Conservation (phyloP, 2,888 invertebrate species). For the Entomobrya proxima region DNA sequence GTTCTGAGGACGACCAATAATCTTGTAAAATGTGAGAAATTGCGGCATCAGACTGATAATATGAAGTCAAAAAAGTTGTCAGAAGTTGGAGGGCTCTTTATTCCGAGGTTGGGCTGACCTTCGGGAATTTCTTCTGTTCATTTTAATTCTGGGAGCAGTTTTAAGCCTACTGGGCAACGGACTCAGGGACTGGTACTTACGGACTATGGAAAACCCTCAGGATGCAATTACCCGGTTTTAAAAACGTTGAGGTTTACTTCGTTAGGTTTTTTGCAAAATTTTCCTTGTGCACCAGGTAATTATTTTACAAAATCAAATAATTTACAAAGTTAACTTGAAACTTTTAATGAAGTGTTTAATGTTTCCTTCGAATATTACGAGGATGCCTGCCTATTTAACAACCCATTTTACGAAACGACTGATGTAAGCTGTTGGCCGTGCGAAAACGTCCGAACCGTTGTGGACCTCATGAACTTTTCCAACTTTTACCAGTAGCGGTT, state of each 20-base stretch:
- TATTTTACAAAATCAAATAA: neutral
- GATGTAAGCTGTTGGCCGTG: slow-evolving; percentile 93
- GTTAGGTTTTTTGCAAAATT: slow-evolving; percentile 86
- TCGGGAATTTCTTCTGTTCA: no score
- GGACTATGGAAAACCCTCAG: slow-evolving; percentile 83
- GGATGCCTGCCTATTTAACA: slow-evolving; percentile 89
- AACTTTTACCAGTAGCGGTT: slow-evolving; percentile 79
- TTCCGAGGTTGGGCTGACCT: no score
- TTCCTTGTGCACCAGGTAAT: slow-evolving; percentile 85
- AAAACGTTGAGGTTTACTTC: slow-evolving; percentile 85
- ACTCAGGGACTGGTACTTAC: slow-evolving; percentile 83
- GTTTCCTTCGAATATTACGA: slow-evolving; percentile 84
- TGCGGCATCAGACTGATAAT: no score
- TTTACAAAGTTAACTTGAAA: neutral
- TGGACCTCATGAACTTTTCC: slow-evolving; percentile 82
- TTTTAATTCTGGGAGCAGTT: no score
- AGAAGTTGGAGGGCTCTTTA: no score
- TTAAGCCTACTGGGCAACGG: no score
- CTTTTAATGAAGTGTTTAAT: neutral
- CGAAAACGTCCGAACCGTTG: slow-evolving; percentile 83
- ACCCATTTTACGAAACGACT: slow-evolving; percentile 88
- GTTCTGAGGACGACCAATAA: no score
- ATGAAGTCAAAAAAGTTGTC: no score
- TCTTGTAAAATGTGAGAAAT: no score
- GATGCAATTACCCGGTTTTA: slow-evolving; percentile 88